Conservation (phyloP, 2,113 vertebrate genomes). For the Stigmatopora nigra region DNA sequence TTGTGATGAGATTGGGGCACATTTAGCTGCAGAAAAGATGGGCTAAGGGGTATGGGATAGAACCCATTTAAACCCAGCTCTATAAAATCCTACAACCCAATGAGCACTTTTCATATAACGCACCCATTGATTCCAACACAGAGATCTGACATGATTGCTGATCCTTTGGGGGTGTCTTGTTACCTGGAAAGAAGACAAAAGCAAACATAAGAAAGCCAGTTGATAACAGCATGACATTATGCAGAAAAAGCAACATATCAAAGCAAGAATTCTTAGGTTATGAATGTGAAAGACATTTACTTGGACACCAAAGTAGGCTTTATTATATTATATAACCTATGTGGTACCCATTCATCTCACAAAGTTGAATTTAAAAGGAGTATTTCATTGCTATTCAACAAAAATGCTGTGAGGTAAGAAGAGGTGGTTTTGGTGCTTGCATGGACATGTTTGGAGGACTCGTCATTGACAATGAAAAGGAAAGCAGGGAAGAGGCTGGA, state of each 20-base stretch:
- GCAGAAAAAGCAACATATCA: neutral
- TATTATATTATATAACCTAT: neutral
- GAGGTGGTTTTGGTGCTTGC: slow-evolving; percentile 8
- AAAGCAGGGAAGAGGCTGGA: neutral
- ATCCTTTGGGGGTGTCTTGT: slow-evolving; percentile 35
- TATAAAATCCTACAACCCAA: neutral
- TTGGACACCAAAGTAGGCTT: neutral
- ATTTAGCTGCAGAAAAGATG: neutral
- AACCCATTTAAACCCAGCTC: too few relatives aligned
- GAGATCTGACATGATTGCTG: slow-evolving; percentile 68
- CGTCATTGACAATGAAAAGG: neutral
- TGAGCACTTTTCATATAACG: slow-evolving; percentile 29
- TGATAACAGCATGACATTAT: neutral
- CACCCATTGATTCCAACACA: slow-evolving; percentile 76
- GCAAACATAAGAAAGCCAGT: neutral
- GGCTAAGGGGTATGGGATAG: neutral
- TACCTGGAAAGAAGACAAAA: slow-evolving; percentile 35
- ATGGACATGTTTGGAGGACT: slow-evolving; percentile 34
- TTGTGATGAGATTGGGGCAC: neutral
- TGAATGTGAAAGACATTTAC: neutral
- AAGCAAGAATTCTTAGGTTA: neutral
- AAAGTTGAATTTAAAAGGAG: neutral
- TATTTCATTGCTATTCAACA: neutral
- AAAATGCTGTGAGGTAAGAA: slow-evolving; percentile 3
- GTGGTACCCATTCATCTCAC: neutral